Conservation (phyloP, 1,140 invertebrate species). For the Aphelenchoides avenae region DNA sequence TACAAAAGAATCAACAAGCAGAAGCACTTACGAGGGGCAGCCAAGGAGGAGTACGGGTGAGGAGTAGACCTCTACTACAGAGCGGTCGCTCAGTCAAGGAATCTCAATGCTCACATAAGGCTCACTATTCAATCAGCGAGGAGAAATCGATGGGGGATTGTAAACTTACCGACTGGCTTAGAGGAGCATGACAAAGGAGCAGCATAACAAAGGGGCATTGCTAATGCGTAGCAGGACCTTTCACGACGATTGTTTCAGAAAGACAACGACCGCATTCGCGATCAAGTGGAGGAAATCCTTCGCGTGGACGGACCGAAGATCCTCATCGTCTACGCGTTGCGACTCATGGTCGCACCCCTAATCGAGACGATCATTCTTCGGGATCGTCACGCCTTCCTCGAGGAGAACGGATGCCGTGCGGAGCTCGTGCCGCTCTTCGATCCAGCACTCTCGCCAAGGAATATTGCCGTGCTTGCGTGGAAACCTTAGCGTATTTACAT, state of each 20-base stretch:
- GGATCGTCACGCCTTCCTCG: conserved; percentile 37
- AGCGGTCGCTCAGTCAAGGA: too few species aligned
- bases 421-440: conserved; percentile 36
- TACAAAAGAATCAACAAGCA: too few species aligned
- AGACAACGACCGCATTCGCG: conserved; percentile 8
- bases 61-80: too few species aligned
- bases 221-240: too few species aligned
- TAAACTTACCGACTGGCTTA: conserved; percentile 7
- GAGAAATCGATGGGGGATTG: too few species aligned
- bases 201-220: too few species aligned
- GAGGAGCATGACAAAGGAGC: too few species aligned
- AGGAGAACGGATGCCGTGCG: conserved; percentile 22
- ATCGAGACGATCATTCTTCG: conserved; percentile 41
- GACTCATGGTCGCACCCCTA: conserved; percentile 43
- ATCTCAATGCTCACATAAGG: too few species aligned
- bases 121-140: too few species aligned
- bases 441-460: conserved; percentile 40
- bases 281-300: conserved; percentile 20
- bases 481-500: too few species aligned
- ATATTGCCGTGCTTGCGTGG: conserved; percentile 37
- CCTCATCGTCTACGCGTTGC: conserved; percentile 31
- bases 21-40: too few species aligned
- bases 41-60: too few species aligned
- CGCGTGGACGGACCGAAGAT: conserved; percentile 1
- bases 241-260: conserved; percentile 16